Evolutionary conservation across 2,797 vertebrate genomes (phyloP).

Genomic region (Rousettus madagascariensis): DNA sequence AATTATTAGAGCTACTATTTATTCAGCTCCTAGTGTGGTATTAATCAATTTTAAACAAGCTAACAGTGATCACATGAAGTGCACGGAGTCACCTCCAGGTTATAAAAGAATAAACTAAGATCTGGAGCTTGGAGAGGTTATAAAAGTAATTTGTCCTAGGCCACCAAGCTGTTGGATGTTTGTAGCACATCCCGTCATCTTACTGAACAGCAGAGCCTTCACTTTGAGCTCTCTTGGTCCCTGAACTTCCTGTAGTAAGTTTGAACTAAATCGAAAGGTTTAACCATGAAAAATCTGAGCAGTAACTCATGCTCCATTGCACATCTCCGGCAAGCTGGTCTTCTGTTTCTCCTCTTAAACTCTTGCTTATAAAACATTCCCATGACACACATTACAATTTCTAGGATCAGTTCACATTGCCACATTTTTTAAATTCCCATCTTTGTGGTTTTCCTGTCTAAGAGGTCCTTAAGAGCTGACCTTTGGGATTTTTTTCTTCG

Average conservation of each 20-base stretch:
- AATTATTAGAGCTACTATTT: not conserved
- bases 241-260: not conserved
- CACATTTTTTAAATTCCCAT: slow-evolving; percentile 58
- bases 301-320: no score
- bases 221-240: no score
- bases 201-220: not conserved
- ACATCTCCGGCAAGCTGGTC: not conserved
- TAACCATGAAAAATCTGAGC: not conserved
- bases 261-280: not conserved
- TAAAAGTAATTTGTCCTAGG: not conserved
- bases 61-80: not conserved
- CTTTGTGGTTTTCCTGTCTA: slow-evolving; percentile 64
- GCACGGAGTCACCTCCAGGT: not conserved
- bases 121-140: not conserved
- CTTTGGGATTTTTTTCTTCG: slow-evolving; percentile 22
- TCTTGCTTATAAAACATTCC: slow-evolving; percentile 15
- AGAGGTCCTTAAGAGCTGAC: slow-evolving; percentile 29
- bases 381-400: not conserved
- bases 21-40: not conserved
- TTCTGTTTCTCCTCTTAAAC: not conserved
- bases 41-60: not conserved
- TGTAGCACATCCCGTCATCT: not conserved
- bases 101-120: not conserved
- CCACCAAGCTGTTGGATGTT: not conserved
- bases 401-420: not conserved